Evolutionary conservation across 92 coral and sea anemone species (phyloP).

Genomic region (Umimayanthus kanabou): DNA sequence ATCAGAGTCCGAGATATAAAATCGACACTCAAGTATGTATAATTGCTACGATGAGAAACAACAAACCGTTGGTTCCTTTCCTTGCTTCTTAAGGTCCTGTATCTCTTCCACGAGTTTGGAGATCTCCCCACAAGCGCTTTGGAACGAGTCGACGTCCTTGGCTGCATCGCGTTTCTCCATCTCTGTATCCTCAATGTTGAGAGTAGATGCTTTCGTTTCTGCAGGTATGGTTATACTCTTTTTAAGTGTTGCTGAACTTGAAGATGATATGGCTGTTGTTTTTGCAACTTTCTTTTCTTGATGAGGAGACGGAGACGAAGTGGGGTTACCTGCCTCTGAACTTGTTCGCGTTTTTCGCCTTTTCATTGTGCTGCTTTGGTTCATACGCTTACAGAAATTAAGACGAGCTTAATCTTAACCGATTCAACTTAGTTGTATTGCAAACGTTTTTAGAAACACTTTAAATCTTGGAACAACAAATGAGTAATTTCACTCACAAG

Average conservation of each 20-base stretch:
- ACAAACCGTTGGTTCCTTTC: conserved; percentile 55
- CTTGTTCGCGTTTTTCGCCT: conserved; percentile 80
- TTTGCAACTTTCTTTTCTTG: conserved; percentile 76
- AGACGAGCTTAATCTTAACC: neutral
- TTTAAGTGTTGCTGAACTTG: conserved; percentile 39
- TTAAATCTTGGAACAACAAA: neutral
- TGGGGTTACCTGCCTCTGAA: conserved; percentile 75
- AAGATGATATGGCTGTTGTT: conserved; percentile 43
- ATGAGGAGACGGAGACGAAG: conserved; percentile 24
- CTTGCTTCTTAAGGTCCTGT: conserved; percentile 71
- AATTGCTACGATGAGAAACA: neutral
- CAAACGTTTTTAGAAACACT: neutral
- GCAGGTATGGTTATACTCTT: conserved; percentile 53
- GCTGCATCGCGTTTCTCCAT: conserved; percentile 79
- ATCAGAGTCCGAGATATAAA: neutral
- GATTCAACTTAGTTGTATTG: neutral
- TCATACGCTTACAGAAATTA: neutral
- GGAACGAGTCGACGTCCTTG: conserved; percentile 71
- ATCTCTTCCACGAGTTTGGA: conserved; percentile 82
- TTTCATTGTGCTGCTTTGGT: conserved; percentile 57
- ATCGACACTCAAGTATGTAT: too few relatives aligned
- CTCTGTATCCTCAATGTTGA: conserved; percentile 63
- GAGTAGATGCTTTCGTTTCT: conserved; percentile 42
- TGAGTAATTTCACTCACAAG: neutral
- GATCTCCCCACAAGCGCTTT: conserved; percentile 83